phyloP scores from a whole-genome alignment of 2,888 invertebrate species.

The Chalcosyrphus nemorum region DNA sequence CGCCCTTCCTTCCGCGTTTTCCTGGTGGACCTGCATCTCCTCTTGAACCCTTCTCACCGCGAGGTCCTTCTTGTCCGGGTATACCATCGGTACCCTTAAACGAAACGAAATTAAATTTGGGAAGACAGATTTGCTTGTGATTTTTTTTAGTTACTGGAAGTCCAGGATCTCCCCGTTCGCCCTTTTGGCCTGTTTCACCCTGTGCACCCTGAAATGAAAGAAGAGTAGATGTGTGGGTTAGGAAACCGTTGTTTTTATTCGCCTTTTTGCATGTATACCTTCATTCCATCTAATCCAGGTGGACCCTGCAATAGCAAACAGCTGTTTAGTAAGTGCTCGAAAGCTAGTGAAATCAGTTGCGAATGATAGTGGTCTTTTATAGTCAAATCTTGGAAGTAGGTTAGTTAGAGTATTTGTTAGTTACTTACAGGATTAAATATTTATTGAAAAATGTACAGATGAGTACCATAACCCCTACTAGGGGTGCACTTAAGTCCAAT shows the following conservation, averaged over 20 bases:
- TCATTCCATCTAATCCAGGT: constrained; percentile 97
- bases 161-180: constrained; percentile 96
- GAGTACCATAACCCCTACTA: too few relatives aligned
- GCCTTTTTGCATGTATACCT: constrained; percentile 86
- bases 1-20: constrained; percentile 95
- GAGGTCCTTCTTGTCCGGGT: constrained; percentile 95
- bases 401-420: constrained; percentile 18
- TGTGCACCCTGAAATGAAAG: constrained; percentile 90
- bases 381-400: too few relatives aligned
- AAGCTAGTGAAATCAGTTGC: constrained; percentile 37
- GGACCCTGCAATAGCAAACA: constrained; percentile 86
- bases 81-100: constrained; percentile 95
- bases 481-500: too few relatives aligned
- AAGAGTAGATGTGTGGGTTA: constrained; percentile 61
- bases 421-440: too few relatives aligned
- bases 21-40: constrained; percentile 90
- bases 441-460: too few relatives aligned
- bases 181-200: constrained; percentile 95
- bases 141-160: constrained; percentile 89
- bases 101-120: constrained; percentile 61
- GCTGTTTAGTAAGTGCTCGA: constrained; percentile 61
- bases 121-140: constrained; percentile 50
- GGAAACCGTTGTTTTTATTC: neutral
- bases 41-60: constrained; percentile 94
- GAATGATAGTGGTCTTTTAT: neutral